These are phyloP conservation scores for Cyprinella venusta DNA, from an alignment of 2,797 vertebrate species.

Conservation along the genomic window DNA sequence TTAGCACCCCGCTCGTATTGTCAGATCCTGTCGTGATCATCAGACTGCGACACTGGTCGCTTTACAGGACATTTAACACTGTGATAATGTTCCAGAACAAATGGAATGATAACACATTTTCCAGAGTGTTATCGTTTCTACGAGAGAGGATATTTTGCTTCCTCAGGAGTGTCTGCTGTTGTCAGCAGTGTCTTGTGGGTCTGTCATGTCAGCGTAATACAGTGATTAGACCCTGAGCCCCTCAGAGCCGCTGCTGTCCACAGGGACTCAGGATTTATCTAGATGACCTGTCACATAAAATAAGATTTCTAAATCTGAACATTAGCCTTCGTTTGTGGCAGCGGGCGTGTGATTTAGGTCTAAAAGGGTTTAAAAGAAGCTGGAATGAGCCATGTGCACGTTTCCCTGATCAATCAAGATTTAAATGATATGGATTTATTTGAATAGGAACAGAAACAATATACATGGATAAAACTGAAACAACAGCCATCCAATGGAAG, in stretches of 20 bases:
- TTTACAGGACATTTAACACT: background rate
- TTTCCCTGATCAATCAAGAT: background rate
- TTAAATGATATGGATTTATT: background rate
- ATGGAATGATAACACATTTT: background rate
- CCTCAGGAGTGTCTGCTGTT: background rate
- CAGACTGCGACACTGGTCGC: background rate
- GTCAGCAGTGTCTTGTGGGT: constrained; percentile 40
- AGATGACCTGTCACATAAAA: constrained; percentile 1
- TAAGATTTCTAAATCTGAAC: constrained; percentile 12
- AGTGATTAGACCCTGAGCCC: constrained; percentile 10
- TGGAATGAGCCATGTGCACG: background rate
- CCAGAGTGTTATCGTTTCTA: background rate
- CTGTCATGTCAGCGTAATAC: constrained; percentile 38
- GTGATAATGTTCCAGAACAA: background rate
- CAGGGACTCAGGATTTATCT: background rate
- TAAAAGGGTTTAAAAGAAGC: background rate
- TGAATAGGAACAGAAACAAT: background rate
- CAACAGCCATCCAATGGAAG: background rate
- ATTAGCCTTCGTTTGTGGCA: constrained; percentile 4
- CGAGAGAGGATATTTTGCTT: background rate
- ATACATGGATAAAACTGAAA: background rate
- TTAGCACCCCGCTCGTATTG: background rate
- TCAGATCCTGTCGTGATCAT: background rate
- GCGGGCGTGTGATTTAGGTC: background rate
- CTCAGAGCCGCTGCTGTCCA: background rate